Percentiles rank a stretch among this genome's conserved stretches.
phyloP scores from a whole-genome alignment of 2,797 vertebrate genomes.

The Florisuga fusca region DNA sequence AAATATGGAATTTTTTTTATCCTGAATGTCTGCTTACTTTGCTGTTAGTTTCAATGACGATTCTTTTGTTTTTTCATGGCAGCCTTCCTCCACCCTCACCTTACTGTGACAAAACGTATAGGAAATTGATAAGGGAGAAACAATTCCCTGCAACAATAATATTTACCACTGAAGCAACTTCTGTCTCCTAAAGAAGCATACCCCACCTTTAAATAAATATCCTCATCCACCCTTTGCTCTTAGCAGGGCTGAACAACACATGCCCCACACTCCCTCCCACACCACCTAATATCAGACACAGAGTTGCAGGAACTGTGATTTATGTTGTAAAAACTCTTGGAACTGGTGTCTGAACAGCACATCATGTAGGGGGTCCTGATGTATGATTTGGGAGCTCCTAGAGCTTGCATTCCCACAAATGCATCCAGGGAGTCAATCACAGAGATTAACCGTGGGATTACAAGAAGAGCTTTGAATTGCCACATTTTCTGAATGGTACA shows the following conservation, averaged over 20 bases:
- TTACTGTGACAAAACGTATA: background rate
- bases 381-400: background rate
- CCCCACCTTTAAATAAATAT: background rate
- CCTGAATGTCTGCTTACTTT: background rate
- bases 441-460: background rate
- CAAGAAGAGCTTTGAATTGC: background rate
- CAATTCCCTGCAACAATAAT: background rate
- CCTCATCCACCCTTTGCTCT: background rate
- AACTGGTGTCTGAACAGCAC: accelerated
- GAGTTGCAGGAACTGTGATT: background rate
- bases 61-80: background rate
- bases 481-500: background rate
- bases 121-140: background rate
- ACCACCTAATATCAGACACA: background rate
- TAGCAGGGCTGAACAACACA: background rate
- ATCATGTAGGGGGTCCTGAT: accelerated
- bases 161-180: background rate
- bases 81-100: background rate
- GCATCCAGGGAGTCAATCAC: background rate
- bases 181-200: background rate
- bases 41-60: background rate
- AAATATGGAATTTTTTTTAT: background rate
- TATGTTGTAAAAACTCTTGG: background rate
- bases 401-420: background rate
- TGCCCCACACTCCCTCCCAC: background rate